Conservation (phyloP, 1,140 invertebrate genomes). For the Apis dorsata region DNA sequence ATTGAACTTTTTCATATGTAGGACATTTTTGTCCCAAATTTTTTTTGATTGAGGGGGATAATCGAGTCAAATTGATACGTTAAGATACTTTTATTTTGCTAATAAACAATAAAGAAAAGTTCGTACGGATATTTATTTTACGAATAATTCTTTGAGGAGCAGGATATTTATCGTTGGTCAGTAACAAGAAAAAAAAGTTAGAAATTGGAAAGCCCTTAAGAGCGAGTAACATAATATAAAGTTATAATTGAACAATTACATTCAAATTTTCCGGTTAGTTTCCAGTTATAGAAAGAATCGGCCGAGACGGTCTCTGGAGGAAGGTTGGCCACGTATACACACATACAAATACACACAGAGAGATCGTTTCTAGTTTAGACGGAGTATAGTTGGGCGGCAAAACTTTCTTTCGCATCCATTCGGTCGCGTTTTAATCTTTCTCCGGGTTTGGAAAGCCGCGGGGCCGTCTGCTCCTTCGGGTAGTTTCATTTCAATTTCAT, state of each 20-base stretch:
- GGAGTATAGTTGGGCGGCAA: constrained; percentile 63
- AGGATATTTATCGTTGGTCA: neutral
- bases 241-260: constrained; percentile 14
- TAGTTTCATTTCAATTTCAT: constrained; percentile 77
- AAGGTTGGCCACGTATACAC: constrained; percentile 38
- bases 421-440: constrained; percentile 76
- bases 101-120: too few species aligned
- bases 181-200: neutral
- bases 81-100: too few species aligned
- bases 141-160: neutral
- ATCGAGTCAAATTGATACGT: too few species aligned
- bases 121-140: too few species aligned
- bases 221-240: neutral
- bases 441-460: constrained; percentile 71
- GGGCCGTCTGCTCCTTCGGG: constrained; percentile 71
- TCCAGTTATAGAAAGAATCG: constrained; percentile 38
- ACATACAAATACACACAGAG: neutral
- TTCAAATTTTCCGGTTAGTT: constrained; percentile 17
- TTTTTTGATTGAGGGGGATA: too few species aligned
- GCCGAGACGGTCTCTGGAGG: constrained; percentile 1
- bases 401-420: constrained; percentile 72
- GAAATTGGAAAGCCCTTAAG: neutral
- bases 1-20: too few species aligned
- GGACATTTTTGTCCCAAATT: too few species aligned
- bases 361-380: constrained; percentile 62